Evolutionary conservation across 2,888 invertebrate genomes (phyloP), one percentile per base, ranked within the genome.

Genomic region (Parnassius glacialis): DNA sequence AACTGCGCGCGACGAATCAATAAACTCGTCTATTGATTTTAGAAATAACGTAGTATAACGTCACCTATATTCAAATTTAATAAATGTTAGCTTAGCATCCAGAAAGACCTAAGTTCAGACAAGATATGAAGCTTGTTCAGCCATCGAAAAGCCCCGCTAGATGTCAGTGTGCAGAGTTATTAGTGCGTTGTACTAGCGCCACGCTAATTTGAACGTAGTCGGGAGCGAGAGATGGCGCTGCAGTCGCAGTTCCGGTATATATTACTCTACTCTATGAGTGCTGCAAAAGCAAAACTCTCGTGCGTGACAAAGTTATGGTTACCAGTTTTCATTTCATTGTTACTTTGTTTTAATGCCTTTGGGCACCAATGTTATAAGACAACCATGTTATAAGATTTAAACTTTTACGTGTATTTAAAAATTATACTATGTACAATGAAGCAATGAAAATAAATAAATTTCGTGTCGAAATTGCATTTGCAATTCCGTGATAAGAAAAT

Each of bases 181-280:
- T 52, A 10, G 55, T 45, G 59, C 55, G 55, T 52, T 34, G 3
- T 11, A 42, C 47, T 10, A 55, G 45, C 53, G 44, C 16, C 20
- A 55, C 25, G n/a, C 25, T 45, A 47, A 11, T n/a, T 59, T 42
- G 9, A 42, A 52, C 10, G 25, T 56, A 10, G 12, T 9, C 9
- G 45, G 16, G 16, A 10, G 54, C 52, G 48, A 42, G 44, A 64
- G 59, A 64, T 64, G 63, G 63, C 63, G 63, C 52, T 64, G 59
- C 11, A 13, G 47, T 16, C 50, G 51, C 13, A 16, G 16, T n/a
- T n/a, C n/a, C n/a, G n/a, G n/a, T n/a, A n/a, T n/a, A n/a, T n/a
- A n/a, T n/a, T n/a, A n/a, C n/a, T n/a, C n/a, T n/a, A n/a, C n/a
- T n/a, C n/a, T n/a, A n/a, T n/a, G n/a, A 11, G 41, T 56, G 52